A percentile compares a stretch with the other conserved stretches of the same genome.
These are phyloP conservation scores for Eustalomyia histrio DNA, from an alignment of 2,888 invertebrate genomes.

Conservation along the genomic window DNA sequence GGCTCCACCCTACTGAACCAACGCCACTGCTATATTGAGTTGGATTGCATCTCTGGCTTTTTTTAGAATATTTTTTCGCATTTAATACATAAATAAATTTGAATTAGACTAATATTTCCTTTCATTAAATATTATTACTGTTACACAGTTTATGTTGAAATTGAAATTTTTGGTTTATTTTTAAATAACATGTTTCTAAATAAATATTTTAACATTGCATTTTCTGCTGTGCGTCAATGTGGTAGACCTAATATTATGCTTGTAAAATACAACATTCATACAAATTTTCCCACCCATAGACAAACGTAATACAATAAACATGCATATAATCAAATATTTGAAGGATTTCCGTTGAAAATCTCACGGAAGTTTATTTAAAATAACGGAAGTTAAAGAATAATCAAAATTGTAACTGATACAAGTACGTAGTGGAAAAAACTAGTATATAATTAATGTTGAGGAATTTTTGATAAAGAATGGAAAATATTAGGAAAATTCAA, in stretches of 20 bases:
- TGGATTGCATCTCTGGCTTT: too few relatives aligned
- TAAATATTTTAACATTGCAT: neutral
- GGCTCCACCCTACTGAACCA: too few relatives aligned
- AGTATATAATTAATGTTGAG: too few relatives aligned
- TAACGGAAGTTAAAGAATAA: conserved; percentile 44
- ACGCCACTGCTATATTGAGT: too few relatives aligned
- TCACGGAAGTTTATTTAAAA: conserved; percentile 56
- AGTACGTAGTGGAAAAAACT: too few relatives aligned
- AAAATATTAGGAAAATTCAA: too few relatives aligned
- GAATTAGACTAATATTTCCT: too few relatives aligned
- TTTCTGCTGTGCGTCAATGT: neutral
- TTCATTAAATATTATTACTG: too few relatives aligned
- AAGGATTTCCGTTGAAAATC: conserved; percentile 51
- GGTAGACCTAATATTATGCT: neutral
- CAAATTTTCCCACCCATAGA: neutral
- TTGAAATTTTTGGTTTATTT: neutral
- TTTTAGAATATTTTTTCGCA: too few relatives aligned
- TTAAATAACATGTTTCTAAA: neutral
- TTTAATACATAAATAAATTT: too few relatives aligned
- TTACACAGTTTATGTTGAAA: too few relatives aligned
- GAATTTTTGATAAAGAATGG: too few relatives aligned
- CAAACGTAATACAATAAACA: neutral
- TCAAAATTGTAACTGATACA: conserved; percentile 23
- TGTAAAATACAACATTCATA: neutral
- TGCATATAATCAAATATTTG: conserved; percentile 37